Base-by-base conservation (phyloP, 2,888 invertebrate genomes). In the Thymelicus acteon region DNA sequence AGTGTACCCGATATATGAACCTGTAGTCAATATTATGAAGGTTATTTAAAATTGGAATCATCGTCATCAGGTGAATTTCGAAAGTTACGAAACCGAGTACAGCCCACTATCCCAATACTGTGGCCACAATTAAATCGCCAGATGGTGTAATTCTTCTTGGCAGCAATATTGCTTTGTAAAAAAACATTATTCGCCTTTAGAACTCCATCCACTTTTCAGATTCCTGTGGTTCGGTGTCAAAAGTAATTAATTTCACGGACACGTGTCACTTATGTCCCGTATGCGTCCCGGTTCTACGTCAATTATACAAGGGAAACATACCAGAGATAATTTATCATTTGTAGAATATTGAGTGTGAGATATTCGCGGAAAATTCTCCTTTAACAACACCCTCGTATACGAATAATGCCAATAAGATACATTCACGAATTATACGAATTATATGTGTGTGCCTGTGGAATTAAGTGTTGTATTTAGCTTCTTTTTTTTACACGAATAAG, bases 161-260 rank as follows among this genome's bases (percentile, higher is more conserved):
- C 69, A 64, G 24, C 63, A 49, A 58, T 40, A 58, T n/a, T 48
- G 58, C 39, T 54, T 62, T 58, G 47, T 47, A 39, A 44, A 62
- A 68, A 70, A 64, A 70, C 49, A 66, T 3, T 48, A 60, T 57
- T 15, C 60, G 58, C 54, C 19, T 24, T 60, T 40, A 12, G 64
- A 64, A 19, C 58, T 39, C 31, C 63, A 58, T 60, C 13, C 37
- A 37, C 70, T 70, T 70, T 69, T 69, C 57, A 61, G 40, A 63
- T 58, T 39, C 48, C 48, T 63, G 19, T 13, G 24, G 63, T 63
- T 63, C 40, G 57, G 37, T 58, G 48, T 69, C 57, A 48, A 48
- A 58, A 57, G 12, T 57, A 68, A 69, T 69, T 69, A 69, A 69
- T 69, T 58, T 69, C 13, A 54, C 39, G 39, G 69, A 69, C 69